These are phyloP conservation scores for Polymixis flavicincta DNA, from an alignment of 2,888 invertebrate genomes.

Conservation along the genomic window DNA sequence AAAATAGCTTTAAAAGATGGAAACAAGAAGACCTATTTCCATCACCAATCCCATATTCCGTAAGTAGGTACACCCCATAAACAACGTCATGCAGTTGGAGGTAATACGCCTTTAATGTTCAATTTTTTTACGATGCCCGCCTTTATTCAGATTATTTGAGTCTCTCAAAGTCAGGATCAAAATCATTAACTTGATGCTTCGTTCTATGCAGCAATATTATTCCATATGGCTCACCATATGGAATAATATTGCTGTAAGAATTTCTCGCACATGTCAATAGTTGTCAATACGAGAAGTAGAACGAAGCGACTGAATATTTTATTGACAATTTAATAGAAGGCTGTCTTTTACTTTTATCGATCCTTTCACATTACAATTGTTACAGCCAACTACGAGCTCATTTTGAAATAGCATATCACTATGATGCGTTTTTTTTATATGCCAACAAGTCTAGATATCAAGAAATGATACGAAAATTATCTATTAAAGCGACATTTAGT, in stretches of 20 bases:
- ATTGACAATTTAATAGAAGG: constrained; percentile 13
- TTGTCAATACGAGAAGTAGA: constrained; percentile 19
- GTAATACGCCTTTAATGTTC: too few relatives aligned
- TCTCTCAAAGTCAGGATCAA: neutral
- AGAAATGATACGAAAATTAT: constrained; percentile 22
- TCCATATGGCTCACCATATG: too few relatives aligned
- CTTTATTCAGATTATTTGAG: neutral
- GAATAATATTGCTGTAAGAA: constrained; percentile 16
- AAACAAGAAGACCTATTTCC: too few relatives aligned
- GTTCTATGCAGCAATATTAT: too few relatives aligned
- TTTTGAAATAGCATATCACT: neutral
- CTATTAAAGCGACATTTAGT: neutral
- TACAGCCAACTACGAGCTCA: neutral
- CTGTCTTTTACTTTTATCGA: constrained; percentile 21
- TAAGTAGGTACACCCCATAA: too few relatives aligned
- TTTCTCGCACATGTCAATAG: constrained; percentile 21
- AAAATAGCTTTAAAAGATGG: too few relatives aligned
- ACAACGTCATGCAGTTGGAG: too few relatives aligned
- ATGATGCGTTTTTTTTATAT: neutral
- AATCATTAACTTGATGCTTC: constrained; percentile 4
- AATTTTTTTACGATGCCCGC: too few relatives aligned
- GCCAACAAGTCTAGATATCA: neutral
- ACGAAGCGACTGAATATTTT: constrained; percentile 29
- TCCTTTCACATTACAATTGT: neutral
- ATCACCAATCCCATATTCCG: too few relatives aligned